These are phyloP conservation scores for Ooceraea biroi DNA, from an alignment of 1,140 invertebrate species.

Conservation along the genomic window DNA sequence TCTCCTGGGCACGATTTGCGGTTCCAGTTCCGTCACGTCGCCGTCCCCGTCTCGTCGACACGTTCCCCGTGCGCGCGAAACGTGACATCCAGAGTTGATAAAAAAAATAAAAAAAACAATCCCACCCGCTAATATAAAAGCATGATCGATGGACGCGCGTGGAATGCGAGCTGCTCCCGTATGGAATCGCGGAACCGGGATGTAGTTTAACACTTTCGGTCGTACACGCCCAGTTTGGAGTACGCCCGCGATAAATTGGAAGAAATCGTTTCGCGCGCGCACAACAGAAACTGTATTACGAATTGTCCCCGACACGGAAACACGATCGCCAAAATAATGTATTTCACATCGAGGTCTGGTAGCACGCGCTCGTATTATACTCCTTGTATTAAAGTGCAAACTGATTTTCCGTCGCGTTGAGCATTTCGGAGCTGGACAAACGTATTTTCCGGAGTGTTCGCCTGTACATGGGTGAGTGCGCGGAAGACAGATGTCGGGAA, in stretches of 20 bases:
- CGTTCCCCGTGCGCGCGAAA: background rate
- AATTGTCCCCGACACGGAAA: background rate
- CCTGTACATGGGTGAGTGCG: background rate
- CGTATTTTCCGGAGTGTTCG: slow-evolving; percentile 17
- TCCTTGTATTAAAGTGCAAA: background rate
- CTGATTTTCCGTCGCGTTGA: slow-evolving; percentile 44
- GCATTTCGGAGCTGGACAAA: slow-evolving; percentile 7
- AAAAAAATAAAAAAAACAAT: slow-evolving; percentile 2
- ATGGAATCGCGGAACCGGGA: background rate
- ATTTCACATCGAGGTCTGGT: background rate
- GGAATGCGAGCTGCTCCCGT: background rate
- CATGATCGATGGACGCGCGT: slow-evolving; percentile 11
- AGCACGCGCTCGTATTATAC: background rate
- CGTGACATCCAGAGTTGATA: background rate
- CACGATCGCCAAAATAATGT: background rate
- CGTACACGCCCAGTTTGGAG: slow-evolving; percentile 1
- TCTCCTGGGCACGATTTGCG: slow-evolving; percentile 3
- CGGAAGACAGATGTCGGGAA: slow-evolving; percentile 29
- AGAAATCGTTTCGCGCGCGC: too few relatives aligned
- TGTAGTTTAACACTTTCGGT: background rate
- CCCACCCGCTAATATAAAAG: background rate
- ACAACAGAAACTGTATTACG: too few relatives aligned
- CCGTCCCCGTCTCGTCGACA: background rate
- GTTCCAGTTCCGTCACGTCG: background rate
- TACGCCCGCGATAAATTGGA: background rate